These are phyloP conservation scores for Urocyon cinereoargenteus DNA, from an alignment of 2,797 vertebrate genomes.

Conservation along the genomic window DNA sequence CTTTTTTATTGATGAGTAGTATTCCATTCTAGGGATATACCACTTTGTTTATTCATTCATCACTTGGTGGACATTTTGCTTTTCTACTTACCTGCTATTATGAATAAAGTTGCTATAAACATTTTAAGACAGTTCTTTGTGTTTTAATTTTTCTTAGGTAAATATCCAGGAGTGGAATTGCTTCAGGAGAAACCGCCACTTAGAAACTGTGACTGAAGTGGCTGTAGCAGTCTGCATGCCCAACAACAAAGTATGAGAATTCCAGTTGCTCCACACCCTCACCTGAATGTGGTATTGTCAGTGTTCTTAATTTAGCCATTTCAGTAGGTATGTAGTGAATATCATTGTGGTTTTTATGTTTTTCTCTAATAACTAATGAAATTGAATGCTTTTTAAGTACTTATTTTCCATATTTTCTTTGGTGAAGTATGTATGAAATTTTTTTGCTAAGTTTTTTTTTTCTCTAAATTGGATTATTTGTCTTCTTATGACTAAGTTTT, in stretches of 20 bases:
- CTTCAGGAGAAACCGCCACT: neutral
- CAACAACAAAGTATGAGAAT: neutral
- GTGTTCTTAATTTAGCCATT: neutral
- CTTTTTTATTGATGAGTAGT: neutral
- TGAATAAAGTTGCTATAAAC: neutral
- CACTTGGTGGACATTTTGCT: neutral
- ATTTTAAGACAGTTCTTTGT: neutral
- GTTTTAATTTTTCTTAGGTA: neutral
- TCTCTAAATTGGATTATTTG: neutral
- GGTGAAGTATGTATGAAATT: neutral
- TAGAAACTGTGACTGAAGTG: neutral
- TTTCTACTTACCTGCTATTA: neutral
- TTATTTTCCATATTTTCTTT: neutral
- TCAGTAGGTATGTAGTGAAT: neutral
- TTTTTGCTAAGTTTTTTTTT: neutral
- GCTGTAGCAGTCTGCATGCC: neutral
- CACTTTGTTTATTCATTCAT: no score
- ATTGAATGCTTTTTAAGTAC: neutral
- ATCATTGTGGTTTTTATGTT: neutral
- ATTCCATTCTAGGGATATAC: neutral
- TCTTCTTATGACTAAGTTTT: neutral
- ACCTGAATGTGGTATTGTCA: neutral
- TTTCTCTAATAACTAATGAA: neutral
- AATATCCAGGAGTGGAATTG: neutral
- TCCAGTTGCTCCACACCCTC: neutral